phyloP scores from a whole-genome alignment of 2,888 invertebrate genomes.

The Nomada lathburiana region DNA sequence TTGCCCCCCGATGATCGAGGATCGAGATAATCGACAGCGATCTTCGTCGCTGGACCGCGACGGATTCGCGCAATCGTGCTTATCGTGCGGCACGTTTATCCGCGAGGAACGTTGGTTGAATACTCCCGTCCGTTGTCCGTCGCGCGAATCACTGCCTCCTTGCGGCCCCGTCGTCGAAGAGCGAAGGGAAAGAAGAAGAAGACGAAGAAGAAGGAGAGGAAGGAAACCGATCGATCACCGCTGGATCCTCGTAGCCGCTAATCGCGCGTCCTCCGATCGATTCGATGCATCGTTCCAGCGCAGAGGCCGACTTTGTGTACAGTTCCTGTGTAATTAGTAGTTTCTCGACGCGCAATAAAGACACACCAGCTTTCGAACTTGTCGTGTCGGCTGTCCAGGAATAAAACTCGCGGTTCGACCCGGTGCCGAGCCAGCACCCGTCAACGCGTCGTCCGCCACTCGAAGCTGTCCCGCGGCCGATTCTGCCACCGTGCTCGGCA shows the following conservation, averaged over 20 bases:
- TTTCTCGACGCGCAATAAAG: conserved; percentile 64
- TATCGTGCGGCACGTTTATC: not conserved
- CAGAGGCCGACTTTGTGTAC: conserved; percentile 55
- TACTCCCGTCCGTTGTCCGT: not conserved
- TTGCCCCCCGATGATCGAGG: conserved; percentile 6
- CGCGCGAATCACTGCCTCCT: not conserved
- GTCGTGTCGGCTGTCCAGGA: conserved; percentile 25
- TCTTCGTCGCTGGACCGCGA: not conserved
- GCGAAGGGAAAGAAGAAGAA: not conserved
- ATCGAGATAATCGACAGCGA: not conserved
- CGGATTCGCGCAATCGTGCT: not conserved
- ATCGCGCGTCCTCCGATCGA: not conserved
- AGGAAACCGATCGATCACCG: no score
- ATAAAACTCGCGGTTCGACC: not conserved
- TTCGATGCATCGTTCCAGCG: conserved; percentile 12
- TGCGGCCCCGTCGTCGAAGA: not conserved
- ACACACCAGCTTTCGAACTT: conserved; percentile 61
- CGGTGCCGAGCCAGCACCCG: not conserved
- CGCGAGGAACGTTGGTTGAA: not conserved
- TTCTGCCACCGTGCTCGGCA: conserved; percentile 53
- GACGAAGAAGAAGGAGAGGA: no score
- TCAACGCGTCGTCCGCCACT: not conserved
- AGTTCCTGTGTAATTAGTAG: conserved; percentile 70
- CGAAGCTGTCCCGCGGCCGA: conserved; percentile 28
- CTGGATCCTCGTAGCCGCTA: no score